Evolutionary conservation across 2,888 invertebrate species (phyloP), one percentile per base, ranked within the genome.

Genomic region (Sussaba pulchella): DNA sequence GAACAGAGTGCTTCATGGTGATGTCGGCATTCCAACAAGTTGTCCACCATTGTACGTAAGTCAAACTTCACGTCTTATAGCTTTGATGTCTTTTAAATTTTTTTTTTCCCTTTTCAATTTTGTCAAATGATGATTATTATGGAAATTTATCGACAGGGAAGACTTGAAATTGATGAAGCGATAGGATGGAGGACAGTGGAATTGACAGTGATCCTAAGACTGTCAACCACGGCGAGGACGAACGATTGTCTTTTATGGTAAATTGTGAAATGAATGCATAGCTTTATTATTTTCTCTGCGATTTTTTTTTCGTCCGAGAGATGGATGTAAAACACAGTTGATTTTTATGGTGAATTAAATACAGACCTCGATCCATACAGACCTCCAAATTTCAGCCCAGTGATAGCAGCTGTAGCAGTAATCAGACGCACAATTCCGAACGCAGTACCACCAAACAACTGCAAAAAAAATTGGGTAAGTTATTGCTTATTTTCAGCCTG

Each of bases 141-240:
- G n/a, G n/a, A n/a, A n/a, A n/a, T n/a, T n/a, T n/a, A 45, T 78
- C 67, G 26, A 78, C 73, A 64, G 59, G 41, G 50, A 72, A 81
- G 77, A 82, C 73, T 52, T 78, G 85, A 85, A 50, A 78, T 72
- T 80, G 83, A 85, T 82, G 57, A 77, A 47, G 50, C 76, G 45
- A 26, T 43, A 79, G 76, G 54, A 92, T 92, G 92, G 93, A 93
- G 87, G 93, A 93, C 85, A 93, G 93, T 83, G 93, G 93, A 57
- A 93, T 93, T 84, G 93, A 93, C 75, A 93, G 92, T 86, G 93
- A 93, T 85, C 92, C 92, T 10, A 93, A 92, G 80, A 85, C 88
- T 21, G 88, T 87, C 80, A 89, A 85, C 73, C 88, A 88, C 41
- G 82, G 83, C 26, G 92, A 92, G 81, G 92, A 92, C 77, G 92